phyloP scores from a whole-genome alignment of 1,140 invertebrate species.

The Cryptotermes secundus region DNA sequence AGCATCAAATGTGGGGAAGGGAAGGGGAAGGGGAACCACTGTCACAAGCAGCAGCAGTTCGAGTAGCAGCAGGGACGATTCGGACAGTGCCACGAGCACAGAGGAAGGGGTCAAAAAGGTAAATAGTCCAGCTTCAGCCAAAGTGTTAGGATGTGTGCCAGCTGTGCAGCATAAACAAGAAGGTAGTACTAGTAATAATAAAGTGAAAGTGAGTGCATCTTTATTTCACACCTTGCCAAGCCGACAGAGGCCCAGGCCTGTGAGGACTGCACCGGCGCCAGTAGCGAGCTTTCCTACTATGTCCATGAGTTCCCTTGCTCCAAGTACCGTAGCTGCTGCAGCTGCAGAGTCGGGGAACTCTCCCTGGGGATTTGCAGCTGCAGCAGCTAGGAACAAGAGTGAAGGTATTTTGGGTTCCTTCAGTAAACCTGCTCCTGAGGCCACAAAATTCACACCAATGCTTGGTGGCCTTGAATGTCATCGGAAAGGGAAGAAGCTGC shows the following conservation, averaged over 20 bases:
- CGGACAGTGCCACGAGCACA: conserved; percentile 2
- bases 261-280: background rate
- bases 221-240: background rate
- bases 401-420: conserved; percentile 2
- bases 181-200: background rate
- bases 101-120: conserved; percentile 12
- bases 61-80: conserved; percentile 40
- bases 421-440: background rate
- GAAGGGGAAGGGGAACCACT: background rate
- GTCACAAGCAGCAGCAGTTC: conserved; percentile 40
- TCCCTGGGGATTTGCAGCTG: conserved; percentile 78
- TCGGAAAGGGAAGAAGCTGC: background rate
- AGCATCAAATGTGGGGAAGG: background rate
- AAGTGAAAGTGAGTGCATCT: conserved; percentile 6
- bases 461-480: background rate
- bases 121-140: conserved; percentile 11
- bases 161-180: background rate
- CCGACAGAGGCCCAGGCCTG: background rate
- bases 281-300: conserved; percentile 35
- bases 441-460: background rate
- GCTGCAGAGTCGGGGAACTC: conserved; percentile 25
- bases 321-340: background rate
- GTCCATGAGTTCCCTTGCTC: conserved; percentile 14
- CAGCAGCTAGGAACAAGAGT: conserved; percentile 51
- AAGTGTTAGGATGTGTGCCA: conserved; percentile 1